Base-by-base conservation (phyloP, 2,797 vertebrate genomes). In the Carduelis carduelis region DNA sequence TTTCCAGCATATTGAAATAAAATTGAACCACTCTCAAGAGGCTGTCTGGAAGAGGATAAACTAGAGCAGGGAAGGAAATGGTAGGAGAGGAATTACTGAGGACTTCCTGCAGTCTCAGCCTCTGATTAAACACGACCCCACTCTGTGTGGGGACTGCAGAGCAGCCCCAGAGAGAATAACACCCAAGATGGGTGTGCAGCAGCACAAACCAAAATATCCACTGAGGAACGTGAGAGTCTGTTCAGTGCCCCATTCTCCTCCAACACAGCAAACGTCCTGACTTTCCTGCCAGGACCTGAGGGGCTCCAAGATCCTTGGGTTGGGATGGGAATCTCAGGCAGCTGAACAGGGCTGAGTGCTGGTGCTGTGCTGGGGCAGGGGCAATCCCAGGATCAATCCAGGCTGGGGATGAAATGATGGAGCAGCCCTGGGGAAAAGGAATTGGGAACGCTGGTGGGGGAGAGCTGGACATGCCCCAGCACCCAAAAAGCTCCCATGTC, bases 351-450 rank as follows among this genome's bases (percentile, higher is more conserved):
- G 13, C 14, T 39, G 0, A 7, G 47, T 1, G 30, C 30, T 32
- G 69, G 22, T 16, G 61, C 47, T 41, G 61, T 2, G 1, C 39
- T 34, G 10, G 47, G 24, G 20, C 1, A 19, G 27, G 49, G 35
- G 3, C 21, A 81, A 0, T 12, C 27, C 22, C 1, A 0, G 61
- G 27, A 8, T 56, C 41, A 20, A 0, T 5, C 49, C 56, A 49
- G 70, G 70, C 47, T 55, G 63, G 28, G 46, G 28, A 8, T 39
- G 43, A 37, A 35, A 27, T 21, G 49, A 12, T 19, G 50, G 43
- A 34, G 37, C 63, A 56, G 49, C 20, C 5, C 63, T 21, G 27
- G 35, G 16, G 26, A 41, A 5, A 41, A 53, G 69, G n/a, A 28
- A 5, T 17, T 55, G 22, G 15, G 37, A 24, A 2, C 32, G 53